Conservation (phyloP, 2,888 invertebrate species). For the Malthinus flaveolus region DNA sequence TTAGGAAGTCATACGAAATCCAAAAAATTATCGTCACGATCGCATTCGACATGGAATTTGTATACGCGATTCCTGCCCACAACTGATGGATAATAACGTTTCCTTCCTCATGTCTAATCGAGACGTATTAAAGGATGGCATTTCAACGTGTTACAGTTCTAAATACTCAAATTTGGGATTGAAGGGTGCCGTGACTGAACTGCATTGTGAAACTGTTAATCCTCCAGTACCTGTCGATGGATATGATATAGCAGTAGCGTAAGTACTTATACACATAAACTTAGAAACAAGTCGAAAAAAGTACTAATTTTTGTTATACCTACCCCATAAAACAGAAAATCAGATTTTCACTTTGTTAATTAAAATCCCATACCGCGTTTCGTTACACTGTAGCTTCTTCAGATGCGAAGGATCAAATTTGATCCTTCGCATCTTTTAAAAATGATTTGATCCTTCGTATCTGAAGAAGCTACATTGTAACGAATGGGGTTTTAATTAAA, state of each 20-base stretch:
- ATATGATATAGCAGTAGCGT: constrained; percentile 39
- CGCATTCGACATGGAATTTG: constrained; percentile 44
- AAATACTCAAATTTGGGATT: constrained; percentile 38
- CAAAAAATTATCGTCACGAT: constrained; percentile 44
- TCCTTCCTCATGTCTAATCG: neutral
- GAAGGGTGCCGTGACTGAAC: constrained; percentile 32
- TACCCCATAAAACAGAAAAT: too few relatives aligned
- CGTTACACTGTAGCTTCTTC: too few relatives aligned
- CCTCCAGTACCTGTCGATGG: constrained; percentile 32
- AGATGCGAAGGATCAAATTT: too few relatives aligned
- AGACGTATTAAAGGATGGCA: constrained; percentile 12
- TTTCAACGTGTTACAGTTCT: constrained; percentile 38
- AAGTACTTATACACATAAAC: constrained; percentile 25
- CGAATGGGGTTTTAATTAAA: too few relatives aligned
- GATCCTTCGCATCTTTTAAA: too few relatives aligned
- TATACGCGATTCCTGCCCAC: constrained; percentile 37
- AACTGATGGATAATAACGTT: constrained; percentile 15
- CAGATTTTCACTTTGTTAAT: too few relatives aligned
- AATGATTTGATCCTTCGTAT: too few relatives aligned
- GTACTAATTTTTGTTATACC: too few relatives aligned
- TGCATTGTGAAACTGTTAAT: constrained; percentile 38
- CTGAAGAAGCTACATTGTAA: too few relatives aligned
- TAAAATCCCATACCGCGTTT: too few relatives aligned
- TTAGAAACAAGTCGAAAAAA: too few relatives aligned
- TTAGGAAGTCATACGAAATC: constrained; percentile 39